Evolutionary conservation across 2,113 vertebrate genomes (phyloP).

Genomic region (Corvus hawaiiensis): DNA sequence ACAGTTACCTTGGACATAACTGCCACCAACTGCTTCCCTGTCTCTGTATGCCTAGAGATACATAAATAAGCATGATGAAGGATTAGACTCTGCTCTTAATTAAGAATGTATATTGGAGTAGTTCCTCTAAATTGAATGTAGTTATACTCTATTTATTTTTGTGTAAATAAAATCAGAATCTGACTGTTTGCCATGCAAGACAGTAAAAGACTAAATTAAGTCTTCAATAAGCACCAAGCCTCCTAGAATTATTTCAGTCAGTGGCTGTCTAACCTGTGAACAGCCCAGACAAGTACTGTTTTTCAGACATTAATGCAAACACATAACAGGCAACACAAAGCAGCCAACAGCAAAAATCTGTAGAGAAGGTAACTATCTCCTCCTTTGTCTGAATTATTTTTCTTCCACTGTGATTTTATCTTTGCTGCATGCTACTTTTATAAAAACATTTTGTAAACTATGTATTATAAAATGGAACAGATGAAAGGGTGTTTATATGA

Average conservation of each 20-base stretch:
- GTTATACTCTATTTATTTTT: neutral
- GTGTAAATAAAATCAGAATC: neutral
- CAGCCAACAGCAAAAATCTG: neutral
- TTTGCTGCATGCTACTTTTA: neutral
- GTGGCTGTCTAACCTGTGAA: neutral
- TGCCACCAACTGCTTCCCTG: neutral
- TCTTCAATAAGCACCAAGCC: neutral
- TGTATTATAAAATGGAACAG: neutral
- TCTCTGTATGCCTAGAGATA: accelerated
- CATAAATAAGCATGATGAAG: neutral
- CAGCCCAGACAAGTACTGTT: neutral
- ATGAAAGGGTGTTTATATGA: neutral
- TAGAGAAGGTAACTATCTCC: neutral
- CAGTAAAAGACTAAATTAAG: neutral
- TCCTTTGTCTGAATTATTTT: neutral
- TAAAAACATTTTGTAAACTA: neutral
- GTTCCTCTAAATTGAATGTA: neutral
- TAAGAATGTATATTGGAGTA: neutral
- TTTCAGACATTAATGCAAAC: neutral
- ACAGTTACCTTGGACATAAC: neutral
- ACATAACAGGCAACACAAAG: neutral
- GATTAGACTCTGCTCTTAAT: neutral
- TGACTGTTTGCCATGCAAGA: neutral
- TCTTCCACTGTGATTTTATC: neutral
- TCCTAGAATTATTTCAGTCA: neutral